These are phyloP conservation scores for Acanthopagrus latus DNA, from an alignment of 2,797 vertebrate species.

Conservation along the genomic window DNA sequence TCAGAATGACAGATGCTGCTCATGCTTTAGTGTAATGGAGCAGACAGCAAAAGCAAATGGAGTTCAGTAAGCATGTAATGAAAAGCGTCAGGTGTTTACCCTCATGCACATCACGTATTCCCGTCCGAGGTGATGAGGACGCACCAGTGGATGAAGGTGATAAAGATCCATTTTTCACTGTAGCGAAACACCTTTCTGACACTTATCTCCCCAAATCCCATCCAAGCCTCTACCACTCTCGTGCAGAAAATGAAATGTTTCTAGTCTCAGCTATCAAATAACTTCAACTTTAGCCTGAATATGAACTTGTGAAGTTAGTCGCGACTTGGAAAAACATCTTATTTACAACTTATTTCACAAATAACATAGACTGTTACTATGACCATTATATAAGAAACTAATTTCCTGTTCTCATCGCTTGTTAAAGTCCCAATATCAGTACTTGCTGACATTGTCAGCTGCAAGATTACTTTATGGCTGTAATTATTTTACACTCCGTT, in stretches of 20 bases:
- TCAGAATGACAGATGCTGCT: background rate
- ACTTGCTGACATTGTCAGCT: background rate
- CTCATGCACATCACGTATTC: conserved; percentile 24
- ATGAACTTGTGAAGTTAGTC: background rate
- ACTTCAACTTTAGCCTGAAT: conserved; percentile 2
- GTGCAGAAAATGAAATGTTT: conserved; percentile 16
- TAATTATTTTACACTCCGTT: background rate
- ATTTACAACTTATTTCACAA: background rate
- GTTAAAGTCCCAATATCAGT: background rate
- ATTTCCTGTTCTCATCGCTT: too few species aligned
- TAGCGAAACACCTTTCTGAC: background rate
- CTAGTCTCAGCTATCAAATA: background rate
- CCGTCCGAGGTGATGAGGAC: conserved; percentile 4
- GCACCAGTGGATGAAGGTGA: conserved; percentile 12
- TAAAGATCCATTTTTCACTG: conserved; percentile 17
- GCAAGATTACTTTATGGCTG: background rate
- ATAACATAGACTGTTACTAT: too few species aligned
- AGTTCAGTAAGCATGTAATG: conserved; percentile 38
- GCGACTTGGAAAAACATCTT: background rate
- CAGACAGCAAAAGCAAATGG: conserved; percentile 15
- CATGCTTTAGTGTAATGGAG: background rate
- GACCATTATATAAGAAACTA: background rate
- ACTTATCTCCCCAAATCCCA: conserved; percentile 2
- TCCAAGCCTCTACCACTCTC: background rate
- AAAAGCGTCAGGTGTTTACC: conserved; percentile 32